Base-by-base conservation (phyloP, 2,888 invertebrate genomes). In the Odontocerum albicorne region DNA sequence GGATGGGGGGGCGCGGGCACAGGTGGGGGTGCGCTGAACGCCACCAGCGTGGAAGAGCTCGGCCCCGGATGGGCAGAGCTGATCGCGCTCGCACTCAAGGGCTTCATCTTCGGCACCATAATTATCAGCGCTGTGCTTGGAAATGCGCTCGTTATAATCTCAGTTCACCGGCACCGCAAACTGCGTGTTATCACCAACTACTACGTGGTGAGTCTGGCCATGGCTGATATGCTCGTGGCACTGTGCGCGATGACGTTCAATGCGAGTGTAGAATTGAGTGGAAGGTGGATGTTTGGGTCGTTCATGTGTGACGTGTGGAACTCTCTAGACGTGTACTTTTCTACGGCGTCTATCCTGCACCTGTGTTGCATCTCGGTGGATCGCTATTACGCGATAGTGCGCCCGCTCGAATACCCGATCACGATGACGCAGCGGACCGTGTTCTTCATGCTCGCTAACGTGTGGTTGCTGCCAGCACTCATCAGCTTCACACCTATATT, bases 401-500 rank as follows among this genome's bases (percentile, higher is more conserved):
- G 92, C 63, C 96, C 95, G 2, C 75, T 96, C 61, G 92, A 94
- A 70, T 96, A 96, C 70, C 92, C 94, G 8, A 84, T 90, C 33
- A 92, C 90, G 51, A 95, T 96, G 92, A 94, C 94, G 0, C 86
- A 88, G 65, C 80, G 83, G 63, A 88, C 90, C 3, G 88, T 88
- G 2, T 86, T 87, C 52, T 82, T 90, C 54, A 92, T 92, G 92
- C 73, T 94, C 32, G 86, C 89, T 47, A 87, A 90, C 44, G 95
- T 94, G 1, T 97, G 96, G 96, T 83, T 92, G 49, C 86, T 92
- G 67, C 95, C 96, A 0, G 92, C 92, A 1, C 81, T 95, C 59
- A 91, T 97, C 64, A 95, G 95, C 58, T 96, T 96, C 71, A 86
- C 95, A 50, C 96, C 96, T 35, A 96, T 96, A 55, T 94, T 96